Conservation (phyloP, 64 coral and sea anemone genomes). For the Acropora tenuis region DNA sequence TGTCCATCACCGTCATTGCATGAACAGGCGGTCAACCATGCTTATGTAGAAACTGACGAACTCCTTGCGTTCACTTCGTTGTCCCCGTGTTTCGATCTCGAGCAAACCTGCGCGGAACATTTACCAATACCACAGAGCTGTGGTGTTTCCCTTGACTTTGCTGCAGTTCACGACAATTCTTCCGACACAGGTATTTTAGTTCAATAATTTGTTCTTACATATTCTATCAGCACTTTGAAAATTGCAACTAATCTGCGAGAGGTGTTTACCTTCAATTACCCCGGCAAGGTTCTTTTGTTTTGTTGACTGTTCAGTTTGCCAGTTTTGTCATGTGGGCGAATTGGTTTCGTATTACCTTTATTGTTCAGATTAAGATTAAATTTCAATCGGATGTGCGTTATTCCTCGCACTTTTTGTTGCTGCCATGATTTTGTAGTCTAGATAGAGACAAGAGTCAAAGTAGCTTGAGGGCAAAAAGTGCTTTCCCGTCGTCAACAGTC, state of each 20-base stretch:
- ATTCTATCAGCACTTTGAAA: too few relatives aligned
- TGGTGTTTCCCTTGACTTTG: slow-evolving; percentile 2
- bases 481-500: too few relatives aligned
- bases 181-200: slow-evolving; percentile 26
- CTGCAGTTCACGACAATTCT: neutral
- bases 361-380: neutral
- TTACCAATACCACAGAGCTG: neutral
- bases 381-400: neutral
- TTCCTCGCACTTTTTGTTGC: neutral
- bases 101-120: neutral
- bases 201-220: neutral
- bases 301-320: neutral
- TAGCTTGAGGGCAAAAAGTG: too few relatives aligned
- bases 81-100: neutral
- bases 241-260: too few relatives aligned
- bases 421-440: too few relatives aligned
- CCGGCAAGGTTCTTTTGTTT: slow-evolving; percentile 3
- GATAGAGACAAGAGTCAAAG: too few relatives aligned
- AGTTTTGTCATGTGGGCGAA: neutral
- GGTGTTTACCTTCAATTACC: neutral
- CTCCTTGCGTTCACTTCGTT: slow-evolving; percentile 49
- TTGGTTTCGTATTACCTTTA: neutral
- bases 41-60: slow-evolving; percentile 43
- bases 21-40: slow-evolving; percentile 48
- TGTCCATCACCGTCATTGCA: neutral